Evolutionary conservation across 1,140 invertebrate genomes (phyloP).

Genomic region (Trigoniulus corallinus): DNA sequence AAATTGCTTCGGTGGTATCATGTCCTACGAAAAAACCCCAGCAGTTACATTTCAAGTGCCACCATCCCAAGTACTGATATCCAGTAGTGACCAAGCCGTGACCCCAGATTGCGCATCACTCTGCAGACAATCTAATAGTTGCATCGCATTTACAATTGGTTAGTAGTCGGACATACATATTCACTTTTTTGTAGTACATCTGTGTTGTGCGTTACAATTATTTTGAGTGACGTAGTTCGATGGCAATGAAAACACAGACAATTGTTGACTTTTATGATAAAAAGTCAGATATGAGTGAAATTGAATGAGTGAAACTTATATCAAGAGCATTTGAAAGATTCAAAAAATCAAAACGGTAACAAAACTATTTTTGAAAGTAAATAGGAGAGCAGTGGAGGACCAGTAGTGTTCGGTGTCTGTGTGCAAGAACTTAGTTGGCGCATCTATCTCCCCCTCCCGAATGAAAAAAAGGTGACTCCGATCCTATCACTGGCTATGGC

Average conservation of each 20-base stretch:
- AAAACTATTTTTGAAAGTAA: too few species aligned
- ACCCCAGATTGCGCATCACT: constrained; percentile 30
- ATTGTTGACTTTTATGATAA: neutral
- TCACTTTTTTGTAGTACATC: neutral
- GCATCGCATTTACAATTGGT: constrained; percentile 28
- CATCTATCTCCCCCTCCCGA: too few species aligned
- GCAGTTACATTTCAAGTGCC: neutral
- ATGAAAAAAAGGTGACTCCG: too few species aligned
- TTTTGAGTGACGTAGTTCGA: neutral
- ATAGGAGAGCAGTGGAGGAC: too few species aligned
- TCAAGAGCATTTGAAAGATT: neutral
- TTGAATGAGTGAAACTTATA: neutral
- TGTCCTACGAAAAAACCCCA: neutral
- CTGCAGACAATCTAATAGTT: constrained; percentile 27
- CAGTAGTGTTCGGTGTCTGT: too few species aligned
- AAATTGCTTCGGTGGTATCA: neutral
- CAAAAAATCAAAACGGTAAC: neutral
- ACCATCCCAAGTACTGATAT: neutral
- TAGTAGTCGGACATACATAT: constrained; percentile 3
- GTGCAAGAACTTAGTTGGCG: too few species aligned
- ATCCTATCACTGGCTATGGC: too few species aligned
- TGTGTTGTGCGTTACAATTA: neutral
- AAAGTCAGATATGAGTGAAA: neutral
- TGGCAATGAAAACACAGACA: too few species aligned
- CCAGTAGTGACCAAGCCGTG: constrained; percentile 16